Base-by-base conservation (phyloP, 2,113 vertebrate genomes). In the Leucopternis melanops region DNA sequence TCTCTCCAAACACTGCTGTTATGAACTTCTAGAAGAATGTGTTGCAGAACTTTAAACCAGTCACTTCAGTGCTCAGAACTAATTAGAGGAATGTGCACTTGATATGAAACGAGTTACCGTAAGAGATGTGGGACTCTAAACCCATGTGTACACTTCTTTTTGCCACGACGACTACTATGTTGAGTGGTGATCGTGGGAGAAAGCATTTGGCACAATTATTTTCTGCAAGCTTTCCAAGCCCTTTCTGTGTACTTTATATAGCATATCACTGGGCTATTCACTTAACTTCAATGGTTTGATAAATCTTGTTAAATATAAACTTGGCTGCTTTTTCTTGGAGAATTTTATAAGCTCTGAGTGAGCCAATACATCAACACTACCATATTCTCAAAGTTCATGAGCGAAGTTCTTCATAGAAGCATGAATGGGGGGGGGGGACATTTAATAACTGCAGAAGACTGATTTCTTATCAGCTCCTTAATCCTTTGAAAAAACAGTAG, bases 231-330 rank as follows among this genome's bases (percentile, higher is more conserved):
- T 92, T 94, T 91, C 97, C 94, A 95, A 47, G 58, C 18, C 49
- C 78, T 87, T 87, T 82, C 70, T 90, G 81, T 91, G 81, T 85
- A 95, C 86, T 91, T 92, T 94, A 91, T 62, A 86, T 6, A 65
- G 61, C 4, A 0, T 85, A 93, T 94, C 87, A 93, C 89, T 77
- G 67, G 80, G 70, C 63, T 91, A 95, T 96, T 88, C 86, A 90
- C 92, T 95, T 88, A 44, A 96, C 80, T 92, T 92, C 79, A 94
- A 55, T 72, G 36, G 66, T 81, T 91, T 91, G 94, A 96, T 96
- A 97, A 91, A 79, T 82, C 65, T 85, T 70, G 93, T 97, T 96
- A 97, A 97, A 97, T 90, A 95, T 96, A 94, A 96, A 97, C 95
- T 95, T 96, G 92, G 84, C 94, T 73, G 32, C 93, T 86, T 84